Conservation (phyloP, 2,888 invertebrate species). For the Ichneumoninae sp. region DNA sequence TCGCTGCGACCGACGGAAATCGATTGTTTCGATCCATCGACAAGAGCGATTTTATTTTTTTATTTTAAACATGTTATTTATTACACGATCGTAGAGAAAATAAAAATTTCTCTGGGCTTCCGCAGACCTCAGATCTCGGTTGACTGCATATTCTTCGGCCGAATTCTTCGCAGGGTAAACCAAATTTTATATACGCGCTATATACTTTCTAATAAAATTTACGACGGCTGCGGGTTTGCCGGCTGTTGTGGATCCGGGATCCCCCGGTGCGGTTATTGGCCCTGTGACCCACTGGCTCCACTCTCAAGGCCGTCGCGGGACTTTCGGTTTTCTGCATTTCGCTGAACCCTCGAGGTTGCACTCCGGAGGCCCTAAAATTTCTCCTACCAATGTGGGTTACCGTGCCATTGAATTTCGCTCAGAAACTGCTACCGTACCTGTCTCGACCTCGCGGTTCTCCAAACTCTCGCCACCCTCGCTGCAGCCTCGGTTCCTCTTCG, state of each 20-base stretch:
- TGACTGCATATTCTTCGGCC: neutral
- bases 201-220: constrained; percentile 66
- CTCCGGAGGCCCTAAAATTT: constrained; percentile 60
- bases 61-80: too few species aligned
- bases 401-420: constrained; percentile 65
- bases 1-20: neutral
- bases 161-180: constrained; percentile 40
- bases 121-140: constrained; percentile 50
- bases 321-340: constrained; percentile 38
- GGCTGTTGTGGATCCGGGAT: constrained; percentile 26
- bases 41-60: neutral
- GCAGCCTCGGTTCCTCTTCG: neutral
- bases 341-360: neutral
- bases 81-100: too few species aligned
- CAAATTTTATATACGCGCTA: constrained; percentile 40
- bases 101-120: constrained; percentile 23
- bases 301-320: constrained; percentile 53
- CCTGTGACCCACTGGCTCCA: constrained; percentile 64
- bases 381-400: constrained; percentile 70
- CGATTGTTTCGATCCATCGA: neutral
- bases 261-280: constrained; percentile 65
- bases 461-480: neutral
- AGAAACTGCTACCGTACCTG: constrained; percentile 53
- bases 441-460: neutral
- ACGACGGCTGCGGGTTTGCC: constrained; percentile 59